phyloP scores from a whole-genome alignment of 2,113 vertebrate species.

The Redunca redunca region DNA sequence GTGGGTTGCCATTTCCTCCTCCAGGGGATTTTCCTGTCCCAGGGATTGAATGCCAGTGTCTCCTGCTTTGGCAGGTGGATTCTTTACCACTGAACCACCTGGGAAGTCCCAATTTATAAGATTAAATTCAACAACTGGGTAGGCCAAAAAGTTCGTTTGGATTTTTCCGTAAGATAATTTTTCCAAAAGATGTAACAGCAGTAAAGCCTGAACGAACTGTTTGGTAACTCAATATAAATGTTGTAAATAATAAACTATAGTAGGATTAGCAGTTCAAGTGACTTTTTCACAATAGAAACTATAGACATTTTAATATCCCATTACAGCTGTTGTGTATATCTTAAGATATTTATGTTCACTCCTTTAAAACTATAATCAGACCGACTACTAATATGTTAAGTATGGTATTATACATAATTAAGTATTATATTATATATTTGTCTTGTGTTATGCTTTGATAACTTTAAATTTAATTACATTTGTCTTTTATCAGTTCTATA shows the following conservation, averaged over 20 bases:
- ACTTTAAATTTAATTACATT: neutral
- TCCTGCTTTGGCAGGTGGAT: neutral
- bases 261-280: neutral
- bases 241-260: neutral
- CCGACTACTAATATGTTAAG: neutral
- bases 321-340: neutral
- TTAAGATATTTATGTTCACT: neutral
- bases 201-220: neutral
- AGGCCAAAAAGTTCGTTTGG: neutral
- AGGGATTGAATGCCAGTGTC: neutral
- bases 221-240: neutral
- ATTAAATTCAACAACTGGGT: neutral
- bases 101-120: neutral
- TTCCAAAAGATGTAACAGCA: neutral
- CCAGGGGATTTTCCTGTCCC: neutral
- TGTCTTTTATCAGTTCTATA: neutral
- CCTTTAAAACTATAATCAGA: neutral
- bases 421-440: neutral
- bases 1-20: neutral
- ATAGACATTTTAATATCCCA: neutral
- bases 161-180: neutral
- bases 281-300: neutral
- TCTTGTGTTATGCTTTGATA: neutral
- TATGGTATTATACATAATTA: neutral
- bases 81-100: neutral